Conservation (phyloP, 2,113 vertebrate genomes). For the Shinisaurus crocodilurus region DNA sequence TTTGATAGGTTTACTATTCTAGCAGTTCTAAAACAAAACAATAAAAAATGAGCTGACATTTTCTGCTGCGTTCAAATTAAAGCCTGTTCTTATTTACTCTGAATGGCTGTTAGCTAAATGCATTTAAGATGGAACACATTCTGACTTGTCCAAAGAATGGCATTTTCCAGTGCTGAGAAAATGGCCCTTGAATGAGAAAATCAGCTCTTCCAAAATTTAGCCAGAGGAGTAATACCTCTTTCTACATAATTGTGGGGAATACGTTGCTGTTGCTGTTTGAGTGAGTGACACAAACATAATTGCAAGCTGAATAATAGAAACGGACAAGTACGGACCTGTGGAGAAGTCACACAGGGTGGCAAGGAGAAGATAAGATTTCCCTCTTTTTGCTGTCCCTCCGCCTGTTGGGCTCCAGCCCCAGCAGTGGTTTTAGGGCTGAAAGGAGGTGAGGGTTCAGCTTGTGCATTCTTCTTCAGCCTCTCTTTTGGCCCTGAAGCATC, state of each 20-base stretch:
- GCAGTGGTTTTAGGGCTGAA: not conserved
- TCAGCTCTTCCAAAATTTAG: conserved; percentile 27
- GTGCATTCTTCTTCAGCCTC: not conserved
- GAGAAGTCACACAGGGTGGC: not conserved
- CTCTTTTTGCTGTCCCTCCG: not conserved
- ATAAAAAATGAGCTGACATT: conserved; percentile 27
- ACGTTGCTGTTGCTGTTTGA: not conserved
- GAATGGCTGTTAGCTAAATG: conserved; percentile 45
- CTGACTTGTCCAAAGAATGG: conserved; percentile 36
- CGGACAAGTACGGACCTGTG: not conserved
- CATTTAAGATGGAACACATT: conserved; percentile 32
- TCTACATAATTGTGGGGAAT: not conserved
- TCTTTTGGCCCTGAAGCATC: not conserved
- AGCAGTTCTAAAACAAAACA: conserved; percentile 46
- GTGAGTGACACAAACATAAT: not conserved
- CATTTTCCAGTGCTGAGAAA: conserved; percentile 52
- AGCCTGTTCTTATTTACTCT: conserved; percentile 56
- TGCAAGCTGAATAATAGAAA: not conserved
- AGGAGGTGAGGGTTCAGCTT: not conserved
- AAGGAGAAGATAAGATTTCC: not conserved
- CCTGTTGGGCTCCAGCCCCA: not conserved
- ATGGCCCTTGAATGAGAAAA: conserved; percentile 54
- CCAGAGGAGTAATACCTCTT: conserved; percentile 14
- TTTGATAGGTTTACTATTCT: conserved; percentile 33
- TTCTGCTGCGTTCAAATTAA: conserved; percentile 46